Evolutionary conservation across 2,888 invertebrate genomes (phyloP), one percentile per base, ranked within the genome.

Genomic region (Ectobius pallidus): DNA sequence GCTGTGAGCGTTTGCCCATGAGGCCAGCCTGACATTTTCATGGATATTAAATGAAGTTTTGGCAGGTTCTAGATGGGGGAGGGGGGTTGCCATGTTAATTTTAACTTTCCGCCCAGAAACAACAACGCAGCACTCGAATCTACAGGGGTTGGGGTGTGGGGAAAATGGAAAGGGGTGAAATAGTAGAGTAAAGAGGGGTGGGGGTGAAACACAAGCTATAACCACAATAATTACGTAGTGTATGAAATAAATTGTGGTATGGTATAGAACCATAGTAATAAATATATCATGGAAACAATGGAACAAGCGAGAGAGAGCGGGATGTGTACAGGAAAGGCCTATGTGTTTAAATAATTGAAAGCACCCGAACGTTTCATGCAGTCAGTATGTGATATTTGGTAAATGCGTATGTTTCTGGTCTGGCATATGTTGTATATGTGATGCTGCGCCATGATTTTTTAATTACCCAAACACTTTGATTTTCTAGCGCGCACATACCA

Each of bases 41-140:
- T 71, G 67, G 69, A 73, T 75, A 73, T 75, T 75, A 71, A 49
- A 75, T 75, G 75, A 73, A 71, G 63, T 69, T 73, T 73, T 75
- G 75, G 73, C 75, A 75, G 72, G 67, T 72, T 61, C 69, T 61
- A 61, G 61, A 42, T 20, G 61, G 27, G 30, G 42, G 68, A 27
- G 30, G 9, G 1, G 20, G 69, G 58, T 18, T 42, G 69, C 63
- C 61, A 27, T 63, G 73, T 69, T 73, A 73, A 73, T 73, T 73
- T 73, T 70, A 73, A 73, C 73, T 73, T 70, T 69, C 34, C 70
- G 62, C 69, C 71, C 52, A 58, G 58, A 58, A 58, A 58, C 67
- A n/a, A n/a, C n/a, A 68, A 68, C 67, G 30, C 67, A 68, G 30
- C 44, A 58, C 55, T 44, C 70, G 42, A 58, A 58, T 70, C 58